These are phyloP conservation scores for Parnassius glacialis DNA, from an alignment of 2,888 invertebrate species.

Conservation along the genomic window DNA sequence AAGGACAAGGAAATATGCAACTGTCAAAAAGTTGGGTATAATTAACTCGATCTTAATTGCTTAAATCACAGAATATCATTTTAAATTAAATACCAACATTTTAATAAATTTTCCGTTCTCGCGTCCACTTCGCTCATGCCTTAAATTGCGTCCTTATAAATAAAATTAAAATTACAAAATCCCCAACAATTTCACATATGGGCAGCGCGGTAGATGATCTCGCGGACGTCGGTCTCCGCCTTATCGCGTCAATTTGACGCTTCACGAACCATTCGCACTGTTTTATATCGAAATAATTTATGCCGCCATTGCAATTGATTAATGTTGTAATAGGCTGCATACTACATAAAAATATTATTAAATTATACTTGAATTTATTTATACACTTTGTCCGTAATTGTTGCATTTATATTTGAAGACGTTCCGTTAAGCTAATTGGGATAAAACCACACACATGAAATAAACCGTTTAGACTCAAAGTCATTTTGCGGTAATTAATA, in stretches of 20 bases:
- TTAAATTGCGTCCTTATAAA: constrained; percentile 63
- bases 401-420: constrained; percentile 2
- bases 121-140: constrained; percentile 28
- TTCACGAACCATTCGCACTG: constrained; percentile 57
- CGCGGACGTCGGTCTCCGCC: constrained; percentile 46
- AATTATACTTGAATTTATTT: constrained; percentile 8
- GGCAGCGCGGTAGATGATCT: constrained; percentile 71
- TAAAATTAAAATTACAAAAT: constrained; percentile 81
- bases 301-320: constrained; percentile 70
- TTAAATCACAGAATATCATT: constrained; percentile 3
- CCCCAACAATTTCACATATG: constrained; percentile 78
- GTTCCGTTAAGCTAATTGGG: too few relatives aligned
- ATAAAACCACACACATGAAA: too few relatives aligned
- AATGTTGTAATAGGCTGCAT: constrained; percentile 66
- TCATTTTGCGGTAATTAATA: too few relatives aligned
- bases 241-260: constrained; percentile 72
- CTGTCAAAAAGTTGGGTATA: too few relatives aligned
- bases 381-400: background rate
- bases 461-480: too few relatives aligned
- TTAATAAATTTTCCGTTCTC: background rate
- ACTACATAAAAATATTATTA: constrained; percentile 39
- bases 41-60: background rate
- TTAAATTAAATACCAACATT: constrained; percentile 2
- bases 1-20: too few relatives aligned
- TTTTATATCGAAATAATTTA: constrained; percentile 74